Percentiles rank a stretch among this genome's conserved stretches.
phyloP scores from a whole-genome alignment of 1,140 invertebrate species.

The Tyrophagus putrescentiae region DNA sequence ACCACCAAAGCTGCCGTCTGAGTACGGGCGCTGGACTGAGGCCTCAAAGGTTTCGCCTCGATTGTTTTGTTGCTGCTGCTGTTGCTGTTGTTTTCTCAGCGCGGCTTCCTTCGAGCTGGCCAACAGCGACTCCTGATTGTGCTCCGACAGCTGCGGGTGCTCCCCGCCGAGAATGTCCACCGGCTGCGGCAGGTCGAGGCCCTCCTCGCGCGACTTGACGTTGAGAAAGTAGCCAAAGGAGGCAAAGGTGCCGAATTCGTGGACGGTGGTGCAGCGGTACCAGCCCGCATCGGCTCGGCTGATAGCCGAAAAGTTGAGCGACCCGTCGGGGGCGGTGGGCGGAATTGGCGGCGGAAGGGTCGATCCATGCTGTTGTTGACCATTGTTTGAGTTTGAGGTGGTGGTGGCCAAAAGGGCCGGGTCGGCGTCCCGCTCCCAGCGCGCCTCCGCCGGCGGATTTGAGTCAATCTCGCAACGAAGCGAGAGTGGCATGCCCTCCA shows the following conservation, averaged over 20 bases:
- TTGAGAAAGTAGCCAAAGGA: constrained; percentile 77
- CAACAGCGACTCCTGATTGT: neutral
- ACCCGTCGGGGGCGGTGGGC: constrained; percentile 40
- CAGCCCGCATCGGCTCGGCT: constrained; percentile 59
- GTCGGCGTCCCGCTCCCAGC: constrained; percentile 51
- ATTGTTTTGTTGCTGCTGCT: neutral
- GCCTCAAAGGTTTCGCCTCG: constrained; percentile 1
- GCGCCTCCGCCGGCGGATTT: constrained; percentile 66
- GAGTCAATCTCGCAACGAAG: constrained; percentile 77
- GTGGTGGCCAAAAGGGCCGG: constrained; percentile 23
- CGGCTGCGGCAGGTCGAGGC: constrained; percentile 4
- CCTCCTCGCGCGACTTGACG: constrained; percentile 39
- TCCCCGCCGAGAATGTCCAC: constrained; percentile 11
- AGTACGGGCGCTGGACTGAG: neutral
- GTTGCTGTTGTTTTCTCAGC: constrained; percentile 7
- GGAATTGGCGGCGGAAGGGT: neutral
- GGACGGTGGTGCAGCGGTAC: constrained; percentile 71
- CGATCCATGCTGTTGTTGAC: too few relatives aligned
- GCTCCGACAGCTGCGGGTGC: neutral
- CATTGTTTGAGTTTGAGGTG: too few relatives aligned
- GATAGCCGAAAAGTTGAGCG: constrained; percentile 63
- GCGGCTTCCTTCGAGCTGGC: constrained; percentile 4
- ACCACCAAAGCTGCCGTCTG: neutral
- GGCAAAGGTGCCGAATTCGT: constrained; percentile 62
- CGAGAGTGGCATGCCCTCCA: constrained; percentile 65